Conservation (phyloP, 1,140 invertebrate species). For the Cyphomyrmex costatus region DNA sequence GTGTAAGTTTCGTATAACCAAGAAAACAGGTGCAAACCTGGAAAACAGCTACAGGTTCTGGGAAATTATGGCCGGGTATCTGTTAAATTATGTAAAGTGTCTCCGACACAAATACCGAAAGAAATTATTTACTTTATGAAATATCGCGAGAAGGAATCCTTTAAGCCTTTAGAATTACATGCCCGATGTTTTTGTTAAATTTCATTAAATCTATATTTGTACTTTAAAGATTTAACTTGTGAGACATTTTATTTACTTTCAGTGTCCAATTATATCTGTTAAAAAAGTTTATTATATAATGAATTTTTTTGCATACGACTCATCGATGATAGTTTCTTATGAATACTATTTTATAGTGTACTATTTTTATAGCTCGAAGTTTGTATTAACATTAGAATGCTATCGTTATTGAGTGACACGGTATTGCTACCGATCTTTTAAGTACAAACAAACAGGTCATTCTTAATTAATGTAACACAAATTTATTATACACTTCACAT, state of each 20-base stretch:
- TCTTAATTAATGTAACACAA: too few species aligned
- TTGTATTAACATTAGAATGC: neutral
- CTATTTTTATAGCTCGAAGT: neutral
- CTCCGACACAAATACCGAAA: neutral
- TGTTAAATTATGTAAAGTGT: constrained; percentile 17
- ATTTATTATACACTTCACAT: too few species aligned
- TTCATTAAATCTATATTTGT: neutral
- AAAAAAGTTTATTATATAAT: neutral
- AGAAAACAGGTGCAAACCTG: neutral
- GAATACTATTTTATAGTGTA: neutral
- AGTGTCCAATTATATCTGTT: constrained; percentile 6
- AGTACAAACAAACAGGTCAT: too few species aligned
- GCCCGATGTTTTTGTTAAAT: neutral
- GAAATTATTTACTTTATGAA: neutral
- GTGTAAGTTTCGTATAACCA: constrained; percentile 7
- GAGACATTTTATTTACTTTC: neutral
- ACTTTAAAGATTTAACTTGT: neutral
- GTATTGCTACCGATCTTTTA: too few species aligned
- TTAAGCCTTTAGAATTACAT: neutral
- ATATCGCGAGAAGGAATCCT: neutral
- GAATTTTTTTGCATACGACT: neutral
- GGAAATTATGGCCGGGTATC: neutral
- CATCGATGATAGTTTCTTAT: neutral
- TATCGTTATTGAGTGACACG: too few species aligned
- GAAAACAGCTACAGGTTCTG: neutral